Base-by-base conservation (phyloP, 1,140 invertebrate species). In the Globodera rostochiensis region DNA sequence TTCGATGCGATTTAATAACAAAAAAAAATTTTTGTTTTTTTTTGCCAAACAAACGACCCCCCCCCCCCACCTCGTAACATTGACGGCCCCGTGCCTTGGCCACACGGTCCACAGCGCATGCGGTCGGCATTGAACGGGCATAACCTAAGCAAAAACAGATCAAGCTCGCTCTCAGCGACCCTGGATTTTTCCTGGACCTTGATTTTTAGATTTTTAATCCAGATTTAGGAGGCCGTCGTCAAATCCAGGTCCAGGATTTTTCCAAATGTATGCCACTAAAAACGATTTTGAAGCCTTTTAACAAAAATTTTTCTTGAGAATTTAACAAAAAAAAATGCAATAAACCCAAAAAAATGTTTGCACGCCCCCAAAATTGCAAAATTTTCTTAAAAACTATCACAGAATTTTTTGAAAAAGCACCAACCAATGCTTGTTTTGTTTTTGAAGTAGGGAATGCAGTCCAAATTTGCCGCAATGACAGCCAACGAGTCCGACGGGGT, bases 91-190 rank as follows among this genome's bases (percentile, higher is more conserved):
- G 81, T 9, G 81, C 80, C 70, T 84, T 85, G 3, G 87, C 89
- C 15, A 90, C 88, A 92, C 93, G 92, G 91, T 99, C 97, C 36
- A 99, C 93, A 81, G 97, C 97, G 11, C 94, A 94, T 80, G 95
- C 95, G n/a, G 97, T 99, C 15, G 97, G 98, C 97, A 99, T 99
- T 87, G 95, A 96, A 86, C 98, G 92, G 6, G 97, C 97, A 90
- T 94, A 96, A 21, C 98, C 97, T 90, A 15, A 83, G 64, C 77
- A 79, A 25, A 25, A 25, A n/a, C n/a, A n/a, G n/a, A n/a, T n/a
- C n/a, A n/a, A n/a, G n/a, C n/a, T n/a, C n/a, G n/a, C n/a, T n/a
- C n/a, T n/a, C n/a, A n/a, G n/a, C n/a, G n/a, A n/a, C n/a, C n/a
- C n/a, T n/a, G n/a, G n/a, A n/a, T n/a, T n/a, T n/a, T n/a, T n/a